Percentiles rank a stretch among this genome's conserved stretches.
Evolutionary conservation across 2,113 vertebrate genomes (phyloP).

Genomic region (Neopipo cinnamomea): DNA sequence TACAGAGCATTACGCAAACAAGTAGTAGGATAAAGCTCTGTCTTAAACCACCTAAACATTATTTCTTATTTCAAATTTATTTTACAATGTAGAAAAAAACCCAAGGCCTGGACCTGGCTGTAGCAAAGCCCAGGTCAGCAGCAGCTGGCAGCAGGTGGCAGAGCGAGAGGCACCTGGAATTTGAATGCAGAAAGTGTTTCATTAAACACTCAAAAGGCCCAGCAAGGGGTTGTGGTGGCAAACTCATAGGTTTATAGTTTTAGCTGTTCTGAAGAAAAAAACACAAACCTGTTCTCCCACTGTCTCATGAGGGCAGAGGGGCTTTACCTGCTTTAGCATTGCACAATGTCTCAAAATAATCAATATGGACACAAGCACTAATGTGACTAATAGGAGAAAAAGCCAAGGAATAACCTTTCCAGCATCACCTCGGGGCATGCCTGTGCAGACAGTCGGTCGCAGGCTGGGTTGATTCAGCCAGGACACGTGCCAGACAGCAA

Average conservation of each 20-base stretch:
- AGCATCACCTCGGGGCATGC: background rate
- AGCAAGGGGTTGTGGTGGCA: background rate
- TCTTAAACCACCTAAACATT: background rate
- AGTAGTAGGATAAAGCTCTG: background rate
- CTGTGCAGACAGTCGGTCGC: background rate
- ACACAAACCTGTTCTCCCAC: background rate
- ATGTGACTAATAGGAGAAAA: background rate
- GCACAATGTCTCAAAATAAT: background rate
- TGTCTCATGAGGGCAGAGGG: rapidly evolving
- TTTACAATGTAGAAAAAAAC: background rate
- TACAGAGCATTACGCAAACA: background rate
- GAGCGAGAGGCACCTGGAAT: background rate
- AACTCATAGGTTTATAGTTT: rapidly evolving
- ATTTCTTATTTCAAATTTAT: background rate
- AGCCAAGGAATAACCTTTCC: background rate
- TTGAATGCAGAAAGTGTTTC: background rate
- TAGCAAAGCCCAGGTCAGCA: background rate
- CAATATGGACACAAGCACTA: rapidly evolving
- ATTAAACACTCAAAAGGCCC: background rate
- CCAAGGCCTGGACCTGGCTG: too few relatives aligned
- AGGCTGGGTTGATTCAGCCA: background rate
- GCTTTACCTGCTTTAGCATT: background rate
- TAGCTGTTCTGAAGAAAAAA: background rate
- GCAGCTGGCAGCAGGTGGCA: background rate
- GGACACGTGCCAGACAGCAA: background rate